Conservation (phyloP, 2,888 invertebrate species). For the Stenodera caucasica region DNA sequence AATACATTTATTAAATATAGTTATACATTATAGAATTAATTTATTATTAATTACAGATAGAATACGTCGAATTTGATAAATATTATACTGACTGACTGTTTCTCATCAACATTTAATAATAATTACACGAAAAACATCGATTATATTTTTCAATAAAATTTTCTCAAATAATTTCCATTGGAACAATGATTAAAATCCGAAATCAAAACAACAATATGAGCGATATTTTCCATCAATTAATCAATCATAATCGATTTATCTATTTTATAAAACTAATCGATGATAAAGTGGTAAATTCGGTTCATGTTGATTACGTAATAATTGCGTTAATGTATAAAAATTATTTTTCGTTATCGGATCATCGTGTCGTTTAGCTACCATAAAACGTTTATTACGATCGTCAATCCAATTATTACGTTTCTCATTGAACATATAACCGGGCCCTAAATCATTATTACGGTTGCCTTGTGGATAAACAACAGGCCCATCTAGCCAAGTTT, state of each 20-base stretch:
- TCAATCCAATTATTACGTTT: conserved; percentile 40
- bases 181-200: too few species aligned
- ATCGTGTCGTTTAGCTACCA: conserved; percentile 62
- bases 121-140: too few species aligned
- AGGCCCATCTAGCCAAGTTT: conserved; percentile 63
- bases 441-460: conserved; percentile 49
- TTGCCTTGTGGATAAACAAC: conserved; percentile 57
- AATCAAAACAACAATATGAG: conserved; percentile 27
- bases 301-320: conserved; percentile 59
- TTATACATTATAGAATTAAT: too few species aligned
- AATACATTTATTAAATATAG: conserved; percentile 27
- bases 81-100: conserved; percentile 52
- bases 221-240: conserved; percentile 10
- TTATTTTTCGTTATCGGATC: conserved; percentile 60
- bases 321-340: conserved; percentile 63
- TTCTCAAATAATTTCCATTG: too few species aligned
- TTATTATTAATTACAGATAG: neutral
- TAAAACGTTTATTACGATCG: conserved; percentile 60
- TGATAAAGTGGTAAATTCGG: conserved; percentile 64
- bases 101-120: conserved; percentile 42
- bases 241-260: conserved; percentile 7
- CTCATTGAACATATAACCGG: conserved; percentile 44
- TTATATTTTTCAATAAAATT: too few species aligned
- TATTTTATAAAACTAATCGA: conserved; percentile 63
- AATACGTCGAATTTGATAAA: conserved; percentile 34